Conservation (phyloP, 2,888 invertebrate genomes). For the Ryuthela nishihirai region DNA sequence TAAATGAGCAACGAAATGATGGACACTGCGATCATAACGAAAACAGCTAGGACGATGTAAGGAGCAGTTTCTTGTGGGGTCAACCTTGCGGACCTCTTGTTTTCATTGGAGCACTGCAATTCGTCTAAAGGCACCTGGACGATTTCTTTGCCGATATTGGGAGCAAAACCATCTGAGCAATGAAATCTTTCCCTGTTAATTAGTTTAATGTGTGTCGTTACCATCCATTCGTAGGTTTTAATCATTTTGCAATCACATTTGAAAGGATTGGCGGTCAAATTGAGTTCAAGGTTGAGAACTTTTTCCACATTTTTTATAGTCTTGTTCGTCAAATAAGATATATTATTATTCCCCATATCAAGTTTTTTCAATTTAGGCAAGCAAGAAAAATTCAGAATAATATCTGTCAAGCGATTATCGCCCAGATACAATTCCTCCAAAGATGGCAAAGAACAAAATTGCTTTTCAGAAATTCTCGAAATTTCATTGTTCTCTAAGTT, state of each 20-base stretch:
- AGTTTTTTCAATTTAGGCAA: conserved; percentile 63
- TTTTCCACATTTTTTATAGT: conserved; percentile 56
- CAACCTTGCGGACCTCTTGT: conserved; percentile 44
- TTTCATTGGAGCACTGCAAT: conserved; percentile 42
- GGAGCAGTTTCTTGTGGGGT: conserved; percentile 51
- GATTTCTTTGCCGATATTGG: conserved; percentile 44
- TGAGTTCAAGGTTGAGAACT: conserved; percentile 59
- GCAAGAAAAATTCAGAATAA: conserved; percentile 65
- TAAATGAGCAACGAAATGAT: conserved; percentile 61
- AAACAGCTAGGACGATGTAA: conserved; percentile 55
- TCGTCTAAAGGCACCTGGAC: conserved; percentile 38
- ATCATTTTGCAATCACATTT: conserved; percentile 60
- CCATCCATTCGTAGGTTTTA: conserved; percentile 62
- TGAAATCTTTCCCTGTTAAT: conserved; percentile 58
- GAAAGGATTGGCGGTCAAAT: conserved; percentile 65
- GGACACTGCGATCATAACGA: conserved; percentile 58
- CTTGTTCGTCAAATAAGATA: conserved; percentile 57
- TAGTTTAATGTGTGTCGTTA: conserved; percentile 60
- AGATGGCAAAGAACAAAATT: conserved; percentile 67
- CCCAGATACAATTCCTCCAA: conserved; percentile 66
- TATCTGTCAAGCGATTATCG: conserved; percentile 53
- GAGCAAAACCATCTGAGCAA: conserved; percentile 53
- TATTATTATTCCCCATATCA: conserved; percentile 65
- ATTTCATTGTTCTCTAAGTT: conserved; percentile 75
- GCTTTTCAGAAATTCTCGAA: conserved; percentile 60